Evolutionary conservation across 2,888 invertebrate genomes (phyloP).

Genomic region (Frankliniella intonsa): DNA sequence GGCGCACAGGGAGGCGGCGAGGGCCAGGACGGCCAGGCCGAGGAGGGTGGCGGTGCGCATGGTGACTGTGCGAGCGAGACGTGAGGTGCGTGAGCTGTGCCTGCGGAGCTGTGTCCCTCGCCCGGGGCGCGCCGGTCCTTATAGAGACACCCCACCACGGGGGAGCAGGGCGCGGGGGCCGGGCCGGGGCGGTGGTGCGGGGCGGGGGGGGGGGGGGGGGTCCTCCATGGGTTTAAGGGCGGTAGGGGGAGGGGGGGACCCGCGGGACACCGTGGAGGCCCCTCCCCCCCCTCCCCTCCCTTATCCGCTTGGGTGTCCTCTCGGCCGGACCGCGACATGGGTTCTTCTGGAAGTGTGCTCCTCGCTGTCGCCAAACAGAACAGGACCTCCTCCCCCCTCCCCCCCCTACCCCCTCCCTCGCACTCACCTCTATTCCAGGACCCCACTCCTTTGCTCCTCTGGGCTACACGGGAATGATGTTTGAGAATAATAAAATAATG

Average conservation of each 20-base stretch:
- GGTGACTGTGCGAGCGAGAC: neutral
- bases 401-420: neutral
- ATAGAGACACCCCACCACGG: neutral
- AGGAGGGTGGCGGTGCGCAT: slow-evolving; percentile 2
- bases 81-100: neutral
- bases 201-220: neutral
- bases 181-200: neutral
- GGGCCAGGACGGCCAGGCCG: neutral
- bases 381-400: neutral
- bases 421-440: neutral
- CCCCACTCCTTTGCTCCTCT: too few relatives aligned
- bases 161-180: neutral
- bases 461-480: too few relatives aligned
- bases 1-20: neutral
- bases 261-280: neutral
- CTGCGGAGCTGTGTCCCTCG: neutral
- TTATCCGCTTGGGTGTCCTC: too few relatives aligned
- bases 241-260: neutral
- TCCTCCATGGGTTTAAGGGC: neutral
- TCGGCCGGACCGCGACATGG: too few relatives aligned
- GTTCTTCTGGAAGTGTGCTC: too few relatives aligned
- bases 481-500: too few relatives aligned
- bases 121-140: neutral
- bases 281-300: too few relatives aligned
- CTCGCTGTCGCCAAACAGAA: neutral